Base-by-base conservation (phyloP, 2,888 invertebrate genomes). In the Hemistola chrysoprasaria region DNA sequence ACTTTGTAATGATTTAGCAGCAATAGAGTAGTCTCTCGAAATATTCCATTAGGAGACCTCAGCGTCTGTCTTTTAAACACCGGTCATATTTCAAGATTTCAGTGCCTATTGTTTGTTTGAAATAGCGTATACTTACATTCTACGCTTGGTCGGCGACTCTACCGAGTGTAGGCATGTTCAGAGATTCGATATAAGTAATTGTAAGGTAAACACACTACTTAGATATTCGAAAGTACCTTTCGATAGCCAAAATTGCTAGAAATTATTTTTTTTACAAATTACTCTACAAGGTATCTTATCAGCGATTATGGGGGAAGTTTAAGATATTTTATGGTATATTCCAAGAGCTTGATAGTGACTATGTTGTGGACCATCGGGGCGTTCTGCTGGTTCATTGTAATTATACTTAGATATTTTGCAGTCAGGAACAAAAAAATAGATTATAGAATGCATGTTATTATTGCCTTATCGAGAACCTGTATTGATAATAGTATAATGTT, bases 21-120 rank as follows among this genome's bases (percentile, higher is more conserved):
- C 67, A 65, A 67, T 71, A 68, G 55, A 51, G 52, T 70, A 67
- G 55, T 50, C 53, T 60, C 47, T 58, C 40, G 49, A 57, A 57
- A 47, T 44, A 16, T 34, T 22, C 38, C 50, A 47, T 50, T 53
- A 56, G 53, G 53, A 52, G 45, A 57, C 47, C 50, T 51, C 57
- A 45, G 50, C 56, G 52, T 62, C 56, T 50, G 56, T 26, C 67
- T 56, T 62, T 62, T 61, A 57, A n/a, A 56, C 59, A 59, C 62
- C 55, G 53, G 60, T 68, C 66, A 71, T 61, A 71, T 68, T 74
- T 73, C 56, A 72, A 66, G 67, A 56, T 69, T 78, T 72, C 76
- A 79, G 83, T 82, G 82, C 76, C 81, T 84, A 75, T 81, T 76
- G 65, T 81, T 77, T 78, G 71, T n/a, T n/a, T n/a, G n/a, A n/a